phyloP scores from a whole-genome alignment of 2,113 vertebrate species.

The Epinephelus cyanopodus region DNA sequence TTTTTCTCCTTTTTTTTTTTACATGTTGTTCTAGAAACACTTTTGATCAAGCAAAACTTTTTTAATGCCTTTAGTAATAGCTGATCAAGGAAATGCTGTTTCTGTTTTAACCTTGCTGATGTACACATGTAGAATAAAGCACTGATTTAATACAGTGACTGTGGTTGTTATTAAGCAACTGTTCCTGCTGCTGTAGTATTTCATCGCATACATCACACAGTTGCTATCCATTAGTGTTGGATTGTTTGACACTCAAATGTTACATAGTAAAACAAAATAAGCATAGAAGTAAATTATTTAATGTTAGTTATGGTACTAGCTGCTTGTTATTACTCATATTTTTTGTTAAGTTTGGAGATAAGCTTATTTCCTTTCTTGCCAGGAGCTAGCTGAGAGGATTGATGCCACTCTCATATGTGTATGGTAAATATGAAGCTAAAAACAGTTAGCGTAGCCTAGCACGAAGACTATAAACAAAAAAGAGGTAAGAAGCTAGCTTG shows the following conservation, averaged over 20 bases:
- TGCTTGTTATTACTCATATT: too few species aligned
- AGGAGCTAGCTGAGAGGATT: too few species aligned
- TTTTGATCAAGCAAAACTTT: slow-evolving; percentile 27
- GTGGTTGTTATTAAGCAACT: neutral
- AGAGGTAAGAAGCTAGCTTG: too few species aligned
- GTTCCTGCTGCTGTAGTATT: neutral
- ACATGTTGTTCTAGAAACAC: slow-evolving; percentile 18
- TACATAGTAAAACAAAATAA: neutral
- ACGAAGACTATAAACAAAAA: too few species aligned
- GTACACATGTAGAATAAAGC: neutral
- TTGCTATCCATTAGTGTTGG: neutral
- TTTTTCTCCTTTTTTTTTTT: neutral
- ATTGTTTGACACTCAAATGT: neutral
- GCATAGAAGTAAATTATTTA: too few species aligned
- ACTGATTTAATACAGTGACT: neutral
- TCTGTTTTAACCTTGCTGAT: slow-evolving; percentile 4
- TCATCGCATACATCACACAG: neutral
- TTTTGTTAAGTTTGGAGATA: too few species aligned
- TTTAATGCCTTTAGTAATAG: slow-evolving; percentile 18
- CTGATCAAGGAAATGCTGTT: slow-evolving; percentile 34
- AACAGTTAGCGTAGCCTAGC: too few species aligned
- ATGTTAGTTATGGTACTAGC: too few species aligned
- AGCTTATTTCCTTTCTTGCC: too few species aligned
- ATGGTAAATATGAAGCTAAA: too few species aligned
- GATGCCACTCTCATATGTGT: too few species aligned